Conservation (phyloP, 1,140 invertebrate genomes). For the Chionoecetes opilio region DNA sequence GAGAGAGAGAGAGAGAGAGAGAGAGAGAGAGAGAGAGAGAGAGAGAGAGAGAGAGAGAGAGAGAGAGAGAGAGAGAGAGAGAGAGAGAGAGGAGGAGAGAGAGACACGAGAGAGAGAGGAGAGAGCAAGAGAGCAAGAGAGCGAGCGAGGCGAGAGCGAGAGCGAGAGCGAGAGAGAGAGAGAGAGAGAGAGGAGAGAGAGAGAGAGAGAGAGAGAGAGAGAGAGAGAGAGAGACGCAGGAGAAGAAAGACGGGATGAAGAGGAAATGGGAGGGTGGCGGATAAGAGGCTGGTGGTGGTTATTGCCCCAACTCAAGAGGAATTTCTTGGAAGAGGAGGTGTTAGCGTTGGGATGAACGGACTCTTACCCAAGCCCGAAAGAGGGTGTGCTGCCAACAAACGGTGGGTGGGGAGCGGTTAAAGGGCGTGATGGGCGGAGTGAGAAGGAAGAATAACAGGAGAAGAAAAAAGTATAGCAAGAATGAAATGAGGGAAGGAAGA, state of each 20-base stretch:
- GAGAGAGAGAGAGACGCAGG: not conserved
- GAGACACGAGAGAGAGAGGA: not conserved
- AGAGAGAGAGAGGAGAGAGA: conserved; percentile 10
- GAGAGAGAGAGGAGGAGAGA: conserved; percentile 15
- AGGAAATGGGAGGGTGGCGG: not conserved
- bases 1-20: not conserved
- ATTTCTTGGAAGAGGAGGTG: conserved; percentile 10
- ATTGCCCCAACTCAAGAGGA: conserved; percentile 27
- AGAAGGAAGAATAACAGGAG: too few species aligned
- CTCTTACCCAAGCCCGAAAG: not conserved
- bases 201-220: conserved; percentile 18
- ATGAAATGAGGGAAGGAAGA: too few species aligned
- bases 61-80: conserved; percentile 27
- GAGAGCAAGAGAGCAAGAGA: too few species aligned
- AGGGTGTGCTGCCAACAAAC: not conserved
- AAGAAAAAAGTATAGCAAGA: too few species aligned
- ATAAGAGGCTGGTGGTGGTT: not conserved
- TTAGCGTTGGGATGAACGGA: conserved; percentile 4
- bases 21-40: conserved; percentile 14
- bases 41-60: conserved; percentile 27
- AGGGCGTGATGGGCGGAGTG: too few species aligned
- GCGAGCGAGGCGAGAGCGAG: not conserved
- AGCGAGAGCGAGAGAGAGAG: not conserved
- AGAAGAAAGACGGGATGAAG: not conserved
- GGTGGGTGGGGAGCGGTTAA: not conserved